A percentile compares a stretch with the other conserved stretches of the same genome.
phyloP scores from a whole-genome alignment of 2,888 invertebrate species.

The Andrena minutula region DNA sequence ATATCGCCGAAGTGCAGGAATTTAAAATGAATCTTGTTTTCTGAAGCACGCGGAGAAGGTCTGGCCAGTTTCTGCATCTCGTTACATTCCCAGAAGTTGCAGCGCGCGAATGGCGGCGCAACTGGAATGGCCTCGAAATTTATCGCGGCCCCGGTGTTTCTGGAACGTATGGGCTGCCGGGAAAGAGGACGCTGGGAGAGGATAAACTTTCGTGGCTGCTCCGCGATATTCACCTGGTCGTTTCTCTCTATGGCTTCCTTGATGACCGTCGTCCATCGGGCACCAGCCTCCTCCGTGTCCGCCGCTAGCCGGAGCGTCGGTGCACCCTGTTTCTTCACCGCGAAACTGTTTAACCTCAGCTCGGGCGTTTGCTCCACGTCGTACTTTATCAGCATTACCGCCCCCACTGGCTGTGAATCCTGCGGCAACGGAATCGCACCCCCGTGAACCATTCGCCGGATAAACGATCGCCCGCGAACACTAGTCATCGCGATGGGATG shows the following conservation, averaged over 20 bases:
- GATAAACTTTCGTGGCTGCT: slow-evolving; percentile 5
- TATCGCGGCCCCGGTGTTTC: background rate
- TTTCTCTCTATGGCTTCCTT: slow-evolving; percentile 92
- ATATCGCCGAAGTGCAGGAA: slow-evolving; percentile 1
- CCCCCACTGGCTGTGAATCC: slow-evolving; percentile 96
- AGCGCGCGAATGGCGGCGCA: background rate
- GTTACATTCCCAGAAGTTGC: background rate
- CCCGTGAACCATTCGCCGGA: slow-evolving; percentile 16
- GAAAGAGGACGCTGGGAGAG: background rate
- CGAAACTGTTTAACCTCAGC: slow-evolving; percentile 90
- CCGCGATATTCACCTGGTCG: slow-evolving; percentile 86
- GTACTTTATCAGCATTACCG: slow-evolving; percentile 94
- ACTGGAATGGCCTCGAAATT: background rate
- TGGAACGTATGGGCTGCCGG: background rate
- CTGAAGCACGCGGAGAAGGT: background rate
- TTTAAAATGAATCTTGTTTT: slow-evolving; percentile 38
- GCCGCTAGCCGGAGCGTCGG: slow-evolving; percentile 92
- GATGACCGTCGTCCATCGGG: slow-evolving; percentile 92
- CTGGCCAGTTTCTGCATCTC: slow-evolving; percentile 13
- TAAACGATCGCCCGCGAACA: slow-evolving; percentile 11
- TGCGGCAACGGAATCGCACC: slow-evolving; percentile 76
- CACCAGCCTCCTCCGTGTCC: slow-evolving; percentile 90
- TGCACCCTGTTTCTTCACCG: slow-evolving; percentile 90
- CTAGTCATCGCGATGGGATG: slow-evolving; percentile 20
- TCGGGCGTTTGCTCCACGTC: slow-evolving; percentile 89